Base-by-base conservation (phyloP, 2,888 invertebrate genomes). In the Zhuqinia jingwanae region DNA sequence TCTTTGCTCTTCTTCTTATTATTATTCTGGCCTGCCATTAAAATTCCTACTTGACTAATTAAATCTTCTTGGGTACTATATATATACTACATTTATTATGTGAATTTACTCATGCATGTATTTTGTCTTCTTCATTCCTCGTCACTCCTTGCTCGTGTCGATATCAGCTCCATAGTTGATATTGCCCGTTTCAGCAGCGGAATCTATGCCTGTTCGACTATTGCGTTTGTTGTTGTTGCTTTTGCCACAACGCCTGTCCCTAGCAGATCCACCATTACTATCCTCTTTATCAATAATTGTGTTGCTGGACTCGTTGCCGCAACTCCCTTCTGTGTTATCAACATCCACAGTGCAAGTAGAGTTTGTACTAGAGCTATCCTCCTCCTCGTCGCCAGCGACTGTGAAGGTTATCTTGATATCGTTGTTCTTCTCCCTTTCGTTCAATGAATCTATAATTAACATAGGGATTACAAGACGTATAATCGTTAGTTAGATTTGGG, bases 401-500 rank as follows among this genome's bases (percentile, higher is more conserved):
- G 90, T 89, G 76, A 90, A 88, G 56, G 89, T 89, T 75, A 90
- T 90, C 82, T 89, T 89, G 47, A 90, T 85, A 68, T 89, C 87
- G 17, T 79, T 87, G 30, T 84, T 86, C 56, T 89, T 89, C 65
- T 89, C 88, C 58, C 83, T 75, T n/a, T 81, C 88, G 47, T 82
- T 50, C 56, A 88, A 79, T 47, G 78, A 87, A 17, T 73, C 89
- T 89, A 47, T 27, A 60, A 58, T 25, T n/a, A 58, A 58, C 20
- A 63, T 42, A 13, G 5, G n/a, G 25, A 58, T 42, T 25, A 22
- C 15, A 2, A 53, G 20, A 10, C 47, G 53, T 11, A 22, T 6
- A 3, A 56, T 58, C 22, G 11, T 58, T 11, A 58, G 22, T 22
- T 11, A n/a, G n/a, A n/a, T n/a, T n/a, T n/a, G 1, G 17, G 22